Evolutionary conservation across 2,113 vertebrate species (phyloP), one percentile per base, ranked within the genome.

Genomic region (Chrysemys picta): DNA sequence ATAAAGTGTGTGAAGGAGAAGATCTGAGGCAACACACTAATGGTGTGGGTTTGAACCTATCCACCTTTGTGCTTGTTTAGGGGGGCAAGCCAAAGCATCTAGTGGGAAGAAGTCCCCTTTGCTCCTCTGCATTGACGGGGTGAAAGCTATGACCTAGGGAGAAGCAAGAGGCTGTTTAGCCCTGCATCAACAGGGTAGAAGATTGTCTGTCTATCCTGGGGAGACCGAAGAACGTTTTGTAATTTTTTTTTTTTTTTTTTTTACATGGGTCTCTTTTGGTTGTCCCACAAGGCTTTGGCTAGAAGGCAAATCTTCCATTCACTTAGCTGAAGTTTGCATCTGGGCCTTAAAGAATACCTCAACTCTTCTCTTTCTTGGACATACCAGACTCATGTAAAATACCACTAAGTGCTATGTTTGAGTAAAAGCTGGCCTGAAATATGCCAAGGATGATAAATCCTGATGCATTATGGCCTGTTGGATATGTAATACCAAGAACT

Each of bases 381-480:
- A 89, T 31, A 84, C 22, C 84, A 93, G 86, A 59, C 75, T 89
- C 49, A 35, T 52, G 1, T 88, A 12, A 72, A 62, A 76, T 89
- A 49, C 12, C 79, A 5, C 91, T 91, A 84, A 31, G 35, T 92
- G 22, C 80, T 88, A 50, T 65, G 17, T 81, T 87, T 90, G 49
- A 91, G 65, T 82, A 76, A 89, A 94, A 87, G n/a, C 47, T 88
- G 12, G 42, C 87, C 8, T 90, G 76, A 90, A 95, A 84, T 90
- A 76, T 90, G 27, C 25, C n/a, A 84, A 38, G 31, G 81, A 22
- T 49, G 1, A 91, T 91, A 69, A 82, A 62, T 47, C 13, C 52
- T 3, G 1, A 94, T 78, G 80, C 42, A 89, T 65, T 31, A 17
- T 65, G 62, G 62, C 62, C 16, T n/a, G 24, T 86, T 91, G 47